Conservation (phyloP, 2,888 invertebrate species). For the Leptinotarsa haldemani region DNA sequence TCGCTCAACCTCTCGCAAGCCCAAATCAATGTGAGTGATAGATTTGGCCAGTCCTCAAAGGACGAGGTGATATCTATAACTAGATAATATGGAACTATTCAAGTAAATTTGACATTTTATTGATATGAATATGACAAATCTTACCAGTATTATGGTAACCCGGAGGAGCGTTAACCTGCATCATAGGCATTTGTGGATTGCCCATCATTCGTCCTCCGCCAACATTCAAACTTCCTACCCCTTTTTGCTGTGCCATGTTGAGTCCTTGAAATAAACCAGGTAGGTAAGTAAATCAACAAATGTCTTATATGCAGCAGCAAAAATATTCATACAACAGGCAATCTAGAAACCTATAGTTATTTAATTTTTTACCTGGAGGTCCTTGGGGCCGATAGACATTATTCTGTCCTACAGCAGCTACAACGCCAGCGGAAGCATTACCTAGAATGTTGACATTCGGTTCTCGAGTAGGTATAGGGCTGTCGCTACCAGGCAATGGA, state of each 20-base stretch:
- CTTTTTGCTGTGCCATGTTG: constrained; percentile 44
- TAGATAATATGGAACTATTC: too few species aligned
- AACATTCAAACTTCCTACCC: constrained; percentile 45
- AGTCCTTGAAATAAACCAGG: constrained; percentile 37
- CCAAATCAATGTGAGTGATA: too few species aligned
- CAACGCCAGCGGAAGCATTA: constrained; percentile 55
- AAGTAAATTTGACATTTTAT: too few species aligned
- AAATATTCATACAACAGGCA: background rate
- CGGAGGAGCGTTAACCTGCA: constrained; percentile 63
- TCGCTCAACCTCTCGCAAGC: too few species aligned
- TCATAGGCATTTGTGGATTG: constrained; percentile 59
- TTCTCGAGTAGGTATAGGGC: constrained; percentile 66
- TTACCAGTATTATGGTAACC: constrained; percentile 64
- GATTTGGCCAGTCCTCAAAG: too few species aligned
- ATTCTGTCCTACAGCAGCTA: constrained; percentile 60
- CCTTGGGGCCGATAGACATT: constrained; percentile 64
- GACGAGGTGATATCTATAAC: too few species aligned
- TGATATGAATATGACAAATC: background rate
- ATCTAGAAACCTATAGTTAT: background rate
- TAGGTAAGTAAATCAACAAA: background rate
- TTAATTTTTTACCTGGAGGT: constrained; percentile 37
- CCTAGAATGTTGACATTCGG: constrained; percentile 64
- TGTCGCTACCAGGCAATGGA: constrained; percentile 70
- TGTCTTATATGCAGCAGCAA: too few species aligned
- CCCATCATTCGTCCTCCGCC: constrained; percentile 50